Conservation (phyloP, 2,797 vertebrate genomes). For the Pipistrellus pygmaeus region DNA sequence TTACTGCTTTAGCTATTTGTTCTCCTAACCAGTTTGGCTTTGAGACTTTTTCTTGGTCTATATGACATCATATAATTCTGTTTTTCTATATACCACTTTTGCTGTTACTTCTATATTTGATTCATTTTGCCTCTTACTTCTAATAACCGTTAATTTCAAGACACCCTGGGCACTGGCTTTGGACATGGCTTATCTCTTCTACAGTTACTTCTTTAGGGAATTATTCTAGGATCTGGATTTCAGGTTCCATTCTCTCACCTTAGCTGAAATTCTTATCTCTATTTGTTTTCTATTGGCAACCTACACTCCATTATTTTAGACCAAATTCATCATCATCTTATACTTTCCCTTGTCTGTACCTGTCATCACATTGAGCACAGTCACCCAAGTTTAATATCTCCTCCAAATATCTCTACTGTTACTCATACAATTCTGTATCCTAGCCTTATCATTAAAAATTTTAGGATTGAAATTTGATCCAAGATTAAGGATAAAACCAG, state of each 20-base stretch:
- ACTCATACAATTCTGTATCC: neutral
- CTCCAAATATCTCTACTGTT: neutral
- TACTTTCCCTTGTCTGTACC: neutral
- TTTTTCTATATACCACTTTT: neutral
- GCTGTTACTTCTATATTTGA: slow-evolving; percentile 17
- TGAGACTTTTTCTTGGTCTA: neutral
- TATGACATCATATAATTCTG: neutral
- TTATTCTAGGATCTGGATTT: neutral
- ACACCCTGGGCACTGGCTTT: neutral
- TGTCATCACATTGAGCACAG: neutral
- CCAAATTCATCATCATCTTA: neutral
- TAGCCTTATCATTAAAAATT: neutral
- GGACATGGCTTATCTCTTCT: neutral
- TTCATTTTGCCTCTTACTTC: neutral
- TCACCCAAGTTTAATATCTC: neutral
- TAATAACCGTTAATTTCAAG: neutral
- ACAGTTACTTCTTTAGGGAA: neutral
- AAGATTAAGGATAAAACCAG: slow-evolving; percentile 48
- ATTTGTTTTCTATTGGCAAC: neutral
- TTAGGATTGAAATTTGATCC: slow-evolving; percentile 27
- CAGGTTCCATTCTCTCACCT: neutral
- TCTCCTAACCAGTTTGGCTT: neutral
- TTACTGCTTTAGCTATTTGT: neutral
- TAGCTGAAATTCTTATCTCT: neutral
- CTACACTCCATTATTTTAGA: neutral